Conservation (phyloP, 2,888 invertebrate species). For the Caradrina clavipalpis region DNA sequence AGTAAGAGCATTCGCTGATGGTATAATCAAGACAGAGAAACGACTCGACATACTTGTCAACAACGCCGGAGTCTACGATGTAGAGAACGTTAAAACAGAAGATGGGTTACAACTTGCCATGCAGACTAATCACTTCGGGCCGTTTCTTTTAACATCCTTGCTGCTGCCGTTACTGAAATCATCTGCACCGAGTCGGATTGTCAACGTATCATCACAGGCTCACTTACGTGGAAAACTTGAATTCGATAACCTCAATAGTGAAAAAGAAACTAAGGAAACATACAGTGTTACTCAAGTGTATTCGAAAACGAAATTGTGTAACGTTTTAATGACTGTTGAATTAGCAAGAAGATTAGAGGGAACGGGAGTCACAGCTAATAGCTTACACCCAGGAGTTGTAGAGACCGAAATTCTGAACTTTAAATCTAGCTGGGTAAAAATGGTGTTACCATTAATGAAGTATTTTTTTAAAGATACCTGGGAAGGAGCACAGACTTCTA, state of each 20-base stretch:
- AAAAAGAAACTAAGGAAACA: slow-evolving; percentile 65
- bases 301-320: slow-evolving; percentile 93
- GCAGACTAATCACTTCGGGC: slow-evolving; percentile 92
- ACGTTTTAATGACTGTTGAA: slow-evolving; percentile 94
- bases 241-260: slow-evolving; percentile 73
- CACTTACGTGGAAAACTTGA: slow-evolving; percentile 73
- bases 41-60: slow-evolving; percentile 91
- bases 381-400: slow-evolving; percentile 94
- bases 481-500: slow-evolving; percentile 88
- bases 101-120: slow-evolving; percentile 91
- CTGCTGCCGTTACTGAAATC: slow-evolving; percentile 86
- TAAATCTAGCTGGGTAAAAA: slow-evolving; percentile 57
- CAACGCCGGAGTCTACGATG: slow-evolving; percentile 90
- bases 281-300: slow-evolving; percentile 63
- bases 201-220: slow-evolving; percentile 80
- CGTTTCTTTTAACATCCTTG: slow-evolving; percentile 92
- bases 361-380: slow-evolving; percentile 94
- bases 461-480: slow-evolving; percentile 72
- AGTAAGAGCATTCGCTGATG: slow-evolving; percentile 91
- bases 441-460: slow-evolving; percentile 80
- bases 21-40: slow-evolving; percentile 87
- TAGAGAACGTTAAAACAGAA: slow-evolving; percentile 85
- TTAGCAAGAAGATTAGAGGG: slow-evolving; percentile 92
- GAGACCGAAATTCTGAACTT: slow-evolving; percentile 91
- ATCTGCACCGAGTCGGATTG: slow-evolving; percentile 82